Evolutionary conservation across 2,797 vertebrate species (phyloP).

Genomic region (Moxostoma hubbsi): DNA sequence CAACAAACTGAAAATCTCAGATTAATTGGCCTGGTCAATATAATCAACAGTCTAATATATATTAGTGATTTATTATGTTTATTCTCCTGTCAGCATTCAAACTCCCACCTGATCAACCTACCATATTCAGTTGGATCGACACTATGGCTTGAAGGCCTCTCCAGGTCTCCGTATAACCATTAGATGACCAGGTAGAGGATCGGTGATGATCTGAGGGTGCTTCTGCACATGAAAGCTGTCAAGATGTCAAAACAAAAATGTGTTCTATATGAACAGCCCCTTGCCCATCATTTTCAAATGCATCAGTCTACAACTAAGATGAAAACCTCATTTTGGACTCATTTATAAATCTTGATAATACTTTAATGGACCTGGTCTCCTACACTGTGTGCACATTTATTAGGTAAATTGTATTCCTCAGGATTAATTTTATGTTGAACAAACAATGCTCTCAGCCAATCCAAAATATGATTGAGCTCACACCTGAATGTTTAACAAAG

Average conservation of each 20-base stretch:
- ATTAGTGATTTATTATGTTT: not conserved
- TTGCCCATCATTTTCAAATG: not conserved
- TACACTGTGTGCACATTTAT: too few species aligned
- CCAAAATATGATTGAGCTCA: too few species aligned
- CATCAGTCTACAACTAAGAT: not conserved
- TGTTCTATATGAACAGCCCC: too few species aligned
- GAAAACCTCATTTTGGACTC: not conserved
- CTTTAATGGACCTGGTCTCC: constrained; percentile 16
- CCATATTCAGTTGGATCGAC: not conserved
- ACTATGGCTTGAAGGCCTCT: too few species aligned
- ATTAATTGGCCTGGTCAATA: not conserved
- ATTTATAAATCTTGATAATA: constrained; percentile 22
- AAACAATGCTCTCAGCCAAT: too few species aligned
- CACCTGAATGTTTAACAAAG: too few species aligned
- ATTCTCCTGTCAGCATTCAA: constrained; percentile 1
- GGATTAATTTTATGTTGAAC: too few species aligned
- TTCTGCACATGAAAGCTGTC: not conserved
- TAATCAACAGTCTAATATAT: not conserved
- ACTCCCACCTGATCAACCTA: constrained; percentile 24
- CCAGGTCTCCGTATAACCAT: too few species aligned
- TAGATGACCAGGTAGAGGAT: too few species aligned
- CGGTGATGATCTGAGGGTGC: too few species aligned
- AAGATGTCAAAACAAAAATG: not conserved
- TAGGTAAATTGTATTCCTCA: too few species aligned
- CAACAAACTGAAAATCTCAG: too few species aligned